Evolutionary conservation across 1,140 invertebrate species (phyloP).

Genomic region (Limonius californicus): DNA sequence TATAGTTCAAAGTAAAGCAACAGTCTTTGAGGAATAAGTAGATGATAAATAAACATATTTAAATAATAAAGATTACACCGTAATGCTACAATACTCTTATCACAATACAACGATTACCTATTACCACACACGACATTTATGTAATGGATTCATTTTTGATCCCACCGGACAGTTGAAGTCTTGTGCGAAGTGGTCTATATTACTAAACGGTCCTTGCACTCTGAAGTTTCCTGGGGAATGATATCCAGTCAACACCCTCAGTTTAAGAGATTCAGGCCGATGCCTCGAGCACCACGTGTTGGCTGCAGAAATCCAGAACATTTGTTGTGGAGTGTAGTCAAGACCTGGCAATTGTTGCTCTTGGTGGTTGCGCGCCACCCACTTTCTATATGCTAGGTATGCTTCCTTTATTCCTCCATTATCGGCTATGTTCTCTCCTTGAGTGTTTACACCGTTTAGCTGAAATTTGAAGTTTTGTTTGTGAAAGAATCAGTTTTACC

Average conservation of each 20-base stretch:
- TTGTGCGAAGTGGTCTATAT: slow-evolving; percentile 61
- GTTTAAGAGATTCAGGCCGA: slow-evolving; percentile 45
- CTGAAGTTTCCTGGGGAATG: slow-evolving; percentile 49
- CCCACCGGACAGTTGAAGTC: slow-evolving; percentile 66
- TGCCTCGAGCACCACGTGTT: slow-evolving; percentile 51
- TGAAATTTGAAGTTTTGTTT: slow-evolving; percentile 42
- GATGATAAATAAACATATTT: no score
- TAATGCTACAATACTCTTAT: not conserved
- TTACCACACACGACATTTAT: slow-evolving; percentile 82
- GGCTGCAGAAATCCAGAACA: slow-evolving; percentile 54
- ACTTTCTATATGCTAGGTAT: slow-evolving; percentile 53
- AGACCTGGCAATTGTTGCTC: slow-evolving; percentile 54
- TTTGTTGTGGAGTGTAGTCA: slow-evolving; percentile 59
- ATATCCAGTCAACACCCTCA: slow-evolving; percentile 47
- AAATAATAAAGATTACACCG: no score
- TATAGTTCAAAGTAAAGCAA: no score
- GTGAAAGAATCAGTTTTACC: no score
- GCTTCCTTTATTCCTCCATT: slow-evolving; percentile 74
- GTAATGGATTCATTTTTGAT: slow-evolving; percentile 79
- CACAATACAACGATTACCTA: not conserved
- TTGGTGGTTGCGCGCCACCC: slow-evolving; percentile 44
- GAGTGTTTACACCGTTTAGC: slow-evolving; percentile 84
- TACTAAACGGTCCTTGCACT: slow-evolving; percentile 65
- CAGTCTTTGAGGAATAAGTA: no score
- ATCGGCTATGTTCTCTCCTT: slow-evolving; percentile 89